Evolutionary conservation across 2,888 invertebrate genomes (phyloP).

Genomic region (Drosophila heteroneura): DNA sequence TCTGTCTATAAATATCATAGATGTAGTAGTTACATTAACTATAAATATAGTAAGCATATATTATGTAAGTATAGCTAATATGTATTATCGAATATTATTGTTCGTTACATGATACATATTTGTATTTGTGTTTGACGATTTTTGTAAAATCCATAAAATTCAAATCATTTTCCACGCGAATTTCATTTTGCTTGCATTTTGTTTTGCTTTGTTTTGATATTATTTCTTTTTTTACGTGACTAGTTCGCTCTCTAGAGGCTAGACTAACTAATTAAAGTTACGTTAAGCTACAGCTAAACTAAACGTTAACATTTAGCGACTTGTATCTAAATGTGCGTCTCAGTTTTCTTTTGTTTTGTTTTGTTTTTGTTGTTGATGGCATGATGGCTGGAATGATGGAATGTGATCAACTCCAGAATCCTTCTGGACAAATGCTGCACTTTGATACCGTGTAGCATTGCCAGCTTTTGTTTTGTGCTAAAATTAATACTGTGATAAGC

Average conservation of each 20-base stretch:
- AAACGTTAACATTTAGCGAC: constrained; percentile 71
- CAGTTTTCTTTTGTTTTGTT: constrained; percentile 38
- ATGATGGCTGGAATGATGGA: constrained; percentile 68
- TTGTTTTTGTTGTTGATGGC: constrained; percentile 47
- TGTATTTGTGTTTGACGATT: constrained; percentile 58
- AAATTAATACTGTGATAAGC: constrained; percentile 65
- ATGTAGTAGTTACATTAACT: constrained; percentile 48
- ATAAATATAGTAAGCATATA: constrained; percentile 45
- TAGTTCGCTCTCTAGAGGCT: constrained; percentile 67
- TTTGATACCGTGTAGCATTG: constrained; percentile 52
- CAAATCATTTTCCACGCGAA: constrained; percentile 59
- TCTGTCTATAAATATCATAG: constrained; percentile 61
- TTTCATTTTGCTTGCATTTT: constrained; percentile 39
- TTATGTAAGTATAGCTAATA: constrained; percentile 34
- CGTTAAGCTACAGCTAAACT: constrained; percentile 56
- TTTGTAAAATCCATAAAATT: constrained; percentile 77
- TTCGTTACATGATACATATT: constrained; percentile 42
- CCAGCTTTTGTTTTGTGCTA: constrained; percentile 50
- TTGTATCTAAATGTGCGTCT: constrained; percentile 71
- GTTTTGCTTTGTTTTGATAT: constrained; percentile 5
- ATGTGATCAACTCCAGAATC: constrained; percentile 64
- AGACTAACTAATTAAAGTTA: constrained; percentile 44
- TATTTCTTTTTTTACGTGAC: constrained; percentile 69
- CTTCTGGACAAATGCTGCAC: constrained; percentile 58
- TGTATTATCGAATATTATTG: constrained; percentile 59